Evolutionary conservation across 1,140 invertebrate genomes (phyloP).

Genomic region (Drosophila nebulosa): DNA sequence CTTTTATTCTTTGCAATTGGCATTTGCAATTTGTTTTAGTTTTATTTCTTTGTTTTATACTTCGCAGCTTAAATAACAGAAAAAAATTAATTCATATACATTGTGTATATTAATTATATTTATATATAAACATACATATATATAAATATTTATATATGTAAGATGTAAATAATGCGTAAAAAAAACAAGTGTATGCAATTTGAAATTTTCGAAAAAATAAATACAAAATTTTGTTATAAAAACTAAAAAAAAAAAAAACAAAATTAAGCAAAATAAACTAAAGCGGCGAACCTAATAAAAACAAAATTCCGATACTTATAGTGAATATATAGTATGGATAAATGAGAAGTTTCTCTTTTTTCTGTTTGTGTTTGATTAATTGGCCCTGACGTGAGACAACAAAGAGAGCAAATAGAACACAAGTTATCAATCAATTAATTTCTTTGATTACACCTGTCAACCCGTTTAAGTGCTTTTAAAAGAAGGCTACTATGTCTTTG

Average conservation of each 20-base stretch:
- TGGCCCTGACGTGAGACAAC: neutral
- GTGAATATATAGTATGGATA: neutral
- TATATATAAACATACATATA: neutral
- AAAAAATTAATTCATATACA: constrained; percentile 47
- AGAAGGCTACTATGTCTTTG: neutral
- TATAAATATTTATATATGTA: constrained; percentile 35
- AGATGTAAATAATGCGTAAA: constrained; percentile 43
- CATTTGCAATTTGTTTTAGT: constrained; percentile 1
- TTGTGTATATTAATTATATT: constrained; percentile 8
- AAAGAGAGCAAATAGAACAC: neutral
- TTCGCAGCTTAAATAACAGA: constrained; percentile 52
- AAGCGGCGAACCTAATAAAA: neutral
- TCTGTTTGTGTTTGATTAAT: neutral
- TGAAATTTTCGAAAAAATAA: constrained; percentile 56
- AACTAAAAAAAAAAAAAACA: neutral
- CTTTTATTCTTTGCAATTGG: neutral
- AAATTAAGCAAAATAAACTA: constrained; percentile 13
- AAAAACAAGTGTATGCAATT: constrained; percentile 42
- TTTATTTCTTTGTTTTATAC: neutral
- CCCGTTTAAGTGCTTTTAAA: neutral
- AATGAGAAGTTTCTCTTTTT: neutral
- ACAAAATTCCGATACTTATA: neutral
- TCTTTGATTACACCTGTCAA: neutral
- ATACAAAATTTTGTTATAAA: constrained; percentile 25
- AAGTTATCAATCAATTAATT: neutral